A percentile compares a stretch with the other conserved stretches of the same genome.
These are phyloP conservation scores for Tortricodes alternella DNA, from an alignment of 2,888 invertebrate genomes.

Conservation along the genomic window DNA sequence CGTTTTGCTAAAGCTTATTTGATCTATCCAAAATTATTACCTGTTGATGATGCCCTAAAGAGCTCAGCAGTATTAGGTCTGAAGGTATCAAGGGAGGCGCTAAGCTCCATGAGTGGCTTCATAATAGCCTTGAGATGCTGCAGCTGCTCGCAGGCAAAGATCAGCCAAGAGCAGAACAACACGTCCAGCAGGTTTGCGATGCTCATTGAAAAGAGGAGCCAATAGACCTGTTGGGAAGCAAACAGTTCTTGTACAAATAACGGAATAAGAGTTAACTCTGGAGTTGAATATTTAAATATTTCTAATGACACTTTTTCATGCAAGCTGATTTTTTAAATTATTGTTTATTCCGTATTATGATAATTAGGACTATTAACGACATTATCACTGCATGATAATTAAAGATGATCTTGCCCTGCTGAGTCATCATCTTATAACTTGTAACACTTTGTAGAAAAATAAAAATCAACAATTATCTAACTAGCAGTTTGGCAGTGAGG, in stretches of 20 bases:
- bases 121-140: conserved; percentile 93
- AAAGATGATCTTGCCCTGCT: too few relatives aligned
- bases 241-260: too few relatives aligned
- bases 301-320: too few relatives aligned
- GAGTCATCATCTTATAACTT: too few relatives aligned
- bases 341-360: too few relatives aligned
- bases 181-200: conserved; percentile 86
- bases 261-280: too few relatives aligned
- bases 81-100: conserved; percentile 91
- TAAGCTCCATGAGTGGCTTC: conserved; percentile 93
- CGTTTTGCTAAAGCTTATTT: neutral
- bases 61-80: conserved; percentile 87
- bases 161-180: conserved; percentile 92
- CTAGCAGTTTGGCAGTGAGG: neutral
- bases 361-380: too few relatives aligned
- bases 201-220: conserved; percentile 84
- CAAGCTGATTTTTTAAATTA: too few relatives aligned
- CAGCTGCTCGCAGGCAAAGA: conserved; percentile 93
- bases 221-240: conserved; percentile 80
- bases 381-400: too few relatives aligned
- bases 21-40: conserved; percentile 46
- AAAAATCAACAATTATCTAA: too few relatives aligned
- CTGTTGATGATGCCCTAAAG: conserved; percentile 83
- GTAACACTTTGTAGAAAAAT: too few relatives aligned
- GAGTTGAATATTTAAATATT: too few relatives aligned